phyloP scores from a whole-genome alignment of 2,888 invertebrate species.

The Megalurothrips usitatus region DNA sequence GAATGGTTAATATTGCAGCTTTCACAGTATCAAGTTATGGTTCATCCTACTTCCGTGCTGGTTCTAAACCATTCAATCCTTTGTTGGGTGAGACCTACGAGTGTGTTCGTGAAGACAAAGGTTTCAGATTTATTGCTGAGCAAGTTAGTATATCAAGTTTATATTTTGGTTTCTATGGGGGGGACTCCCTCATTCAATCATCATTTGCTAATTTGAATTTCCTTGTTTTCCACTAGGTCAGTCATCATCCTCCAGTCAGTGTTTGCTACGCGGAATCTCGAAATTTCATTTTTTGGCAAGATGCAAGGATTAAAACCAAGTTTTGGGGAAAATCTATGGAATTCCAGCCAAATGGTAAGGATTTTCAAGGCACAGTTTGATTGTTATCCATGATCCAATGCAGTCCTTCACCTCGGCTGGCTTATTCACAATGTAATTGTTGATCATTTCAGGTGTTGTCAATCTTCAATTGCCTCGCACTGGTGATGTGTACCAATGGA shows the following conservation, averaged over 20 bases:
- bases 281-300: constrained; percentile 77
- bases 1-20: constrained; percentile 71
- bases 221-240: constrained; percentile 54
- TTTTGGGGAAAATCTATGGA: constrained; percentile 91
- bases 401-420: neutral
- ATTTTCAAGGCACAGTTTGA: neutral
- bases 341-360: constrained; percentile 68
- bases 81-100: constrained; percentile 78
- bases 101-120: constrained; percentile 69
- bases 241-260: constrained; percentile 80
- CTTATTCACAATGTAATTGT: constrained; percentile 28
- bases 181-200: neutral
- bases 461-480: constrained; percentile 59
- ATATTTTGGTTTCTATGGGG: neutral
- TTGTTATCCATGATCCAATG: neutral
- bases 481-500: constrained; percentile 63
- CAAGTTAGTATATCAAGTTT: constrained; percentile 52
- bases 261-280: constrained; percentile 74
- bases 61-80: constrained; percentile 82
- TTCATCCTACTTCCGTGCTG: constrained; percentile 65
- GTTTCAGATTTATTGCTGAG: constrained; percentile 72
- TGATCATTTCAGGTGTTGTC: constrained; percentile 48
- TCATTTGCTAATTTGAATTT: neutral
- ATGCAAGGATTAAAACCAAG: constrained; percentile 76
- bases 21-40: constrained; percentile 80